Evolutionary conservation across 2,797 vertebrate genomes (phyloP), one percentile per base, ranked within the genome.

Genomic region (Sebastiscus albofasciatus): DNA sequence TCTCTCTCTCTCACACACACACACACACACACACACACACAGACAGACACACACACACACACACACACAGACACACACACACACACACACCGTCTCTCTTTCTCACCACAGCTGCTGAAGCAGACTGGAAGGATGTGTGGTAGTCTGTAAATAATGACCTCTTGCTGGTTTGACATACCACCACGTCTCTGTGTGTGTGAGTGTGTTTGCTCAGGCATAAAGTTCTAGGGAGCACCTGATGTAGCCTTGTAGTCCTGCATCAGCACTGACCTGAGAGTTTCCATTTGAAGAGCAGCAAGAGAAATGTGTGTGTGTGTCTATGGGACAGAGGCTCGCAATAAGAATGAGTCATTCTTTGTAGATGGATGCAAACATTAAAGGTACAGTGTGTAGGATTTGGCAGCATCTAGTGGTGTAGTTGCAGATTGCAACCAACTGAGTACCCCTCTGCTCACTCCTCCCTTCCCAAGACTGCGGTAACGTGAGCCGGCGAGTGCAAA

Each of bases 71-170:
- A n/a, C n/a, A n/a, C 42, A 4, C 36, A 36, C 36, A 36, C 36
- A 39, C 13, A 36, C 11, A 36, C 34, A 36, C 11, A 36, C 12
- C 6, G 39, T 16, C 39, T 24, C 14, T 46, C 9, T 29, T 39
- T 54, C 46, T 22, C 42, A 39, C 5, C 42, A 72, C 72, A 62
- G 60, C 72, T 29, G 69, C 22, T 42, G 67, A 46, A 76, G 49
- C 64, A 36, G 8, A 75, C 33, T 24, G 29, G 34, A 78, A 67
- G 83, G 87, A 91, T 87, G 86, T 91, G 80, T 73, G 31, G 29
- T 29, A 89, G 90, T 82, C 91, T 83, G 79, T 82, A 69, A 83
- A 84, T 91, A 90, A 93, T 90, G 72, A 81, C 73, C 72, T 34
- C 88, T 67, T 24, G 54, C 83, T 87, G 89, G 59, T 75, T 73